Base-by-base conservation (phyloP, 2,888 invertebrate species). In the Cosmia trapezina region DNA sequence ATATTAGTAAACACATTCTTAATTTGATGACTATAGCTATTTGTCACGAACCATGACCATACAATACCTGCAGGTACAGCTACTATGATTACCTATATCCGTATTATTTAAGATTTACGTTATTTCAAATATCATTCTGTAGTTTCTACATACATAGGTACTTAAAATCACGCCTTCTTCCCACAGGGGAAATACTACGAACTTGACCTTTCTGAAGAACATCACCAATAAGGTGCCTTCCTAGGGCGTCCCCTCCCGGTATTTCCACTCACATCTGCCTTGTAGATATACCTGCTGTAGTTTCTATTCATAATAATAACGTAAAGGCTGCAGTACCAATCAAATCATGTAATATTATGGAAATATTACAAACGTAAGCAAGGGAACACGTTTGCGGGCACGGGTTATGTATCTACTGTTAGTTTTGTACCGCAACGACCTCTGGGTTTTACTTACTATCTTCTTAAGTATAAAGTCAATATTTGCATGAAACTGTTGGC, bases 301-400 rank as follows among this genome's bases (percentile, higher is more conserved):
- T 17, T 59, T 22, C 28, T 53, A 51, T 59, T 57, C 51, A 33
- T 45, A 28, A 51, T 0, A 2, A 37, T 65, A 66, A 72, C 47
- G 51, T 69, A 69, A 64, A 71, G 17, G 4, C 45, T 53, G n/a
- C 68, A 68, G 41, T 57, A 22, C 28, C 17, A 51, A 47, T 66
- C 14, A 22, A 45, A 71, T 53, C 57, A 54, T 53, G 53, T 68
- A 59, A 81, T 61, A 56, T 63, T 56, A 17, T 54, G 33, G 49
- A 68, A 66, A 71, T 66, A 28, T 64, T 70, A 73, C 37, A 37
- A 63, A 78, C 49, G 19, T 33, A 54, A 28, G 19, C 11, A 14
- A 68, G 41, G 22, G 11, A 53, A 33, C 59, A 60, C 17, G 45
- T 53, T 67, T 67, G 56, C 1, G 62, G 43, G 70, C 22, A n/a